Percentiles rank a stretch among this genome's conserved stretches.
Conservation (phyloP, 2,113 vertebrate genomes). For the Cochlearius cochlearius region DNA sequence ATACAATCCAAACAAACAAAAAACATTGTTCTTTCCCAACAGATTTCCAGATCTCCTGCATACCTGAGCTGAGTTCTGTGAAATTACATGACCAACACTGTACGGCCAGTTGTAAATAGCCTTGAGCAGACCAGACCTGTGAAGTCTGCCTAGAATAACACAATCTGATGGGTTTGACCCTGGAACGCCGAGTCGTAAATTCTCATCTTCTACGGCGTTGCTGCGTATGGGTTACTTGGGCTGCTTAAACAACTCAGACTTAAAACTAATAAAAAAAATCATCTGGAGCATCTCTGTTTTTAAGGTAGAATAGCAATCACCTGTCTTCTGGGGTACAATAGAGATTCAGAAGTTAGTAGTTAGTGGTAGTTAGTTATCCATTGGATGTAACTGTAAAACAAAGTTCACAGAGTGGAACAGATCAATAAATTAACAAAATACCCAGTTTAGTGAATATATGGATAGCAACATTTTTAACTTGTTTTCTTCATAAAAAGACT, state of each 20-base stretch:
- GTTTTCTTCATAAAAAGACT: slow-evolving; percentile 55
- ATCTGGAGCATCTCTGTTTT: not conserved
- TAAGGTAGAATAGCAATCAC: not conserved
- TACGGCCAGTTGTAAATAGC: not conserved
- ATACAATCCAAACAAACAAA: no score
- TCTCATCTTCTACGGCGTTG: not conserved
- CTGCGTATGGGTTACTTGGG: not conserved
- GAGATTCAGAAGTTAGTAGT: not conserved
- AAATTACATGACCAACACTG: not conserved
- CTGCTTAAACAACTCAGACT: not conserved
- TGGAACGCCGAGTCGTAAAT: not conserved
- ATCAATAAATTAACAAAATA: not conserved
- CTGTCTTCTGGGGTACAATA: not conserved
- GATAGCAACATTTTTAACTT: slow-evolving; percentile 40
- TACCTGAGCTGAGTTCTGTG: not conserved
- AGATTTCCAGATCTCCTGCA: not conserved
- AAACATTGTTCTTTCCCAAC: not conserved
- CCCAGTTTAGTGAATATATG: slow-evolving; percentile 25
- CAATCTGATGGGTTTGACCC: not conserved
- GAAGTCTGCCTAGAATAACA: not conserved
- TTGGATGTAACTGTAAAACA: not conserved
- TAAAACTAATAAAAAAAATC: not conserved
- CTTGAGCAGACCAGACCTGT: not conserved
- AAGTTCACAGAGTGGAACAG: not conserved
- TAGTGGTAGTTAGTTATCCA: not conserved